phyloP scores from a whole-genome alignment of 2,888 invertebrate genomes.

The Drosophila dives region DNA sequence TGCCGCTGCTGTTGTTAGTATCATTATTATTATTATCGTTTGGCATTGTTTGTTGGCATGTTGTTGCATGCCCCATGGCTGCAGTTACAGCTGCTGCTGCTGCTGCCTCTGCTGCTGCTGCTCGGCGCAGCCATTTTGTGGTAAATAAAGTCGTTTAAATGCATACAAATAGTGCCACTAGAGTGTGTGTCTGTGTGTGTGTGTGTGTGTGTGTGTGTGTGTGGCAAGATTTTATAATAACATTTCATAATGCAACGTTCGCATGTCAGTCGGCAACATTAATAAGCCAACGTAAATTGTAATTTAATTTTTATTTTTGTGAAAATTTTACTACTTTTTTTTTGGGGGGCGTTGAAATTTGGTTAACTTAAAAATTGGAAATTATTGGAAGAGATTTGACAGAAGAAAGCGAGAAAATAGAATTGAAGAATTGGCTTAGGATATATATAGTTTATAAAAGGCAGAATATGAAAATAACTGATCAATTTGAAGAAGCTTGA shows the following conservation, averaged over 20 bases:
- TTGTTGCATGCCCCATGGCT: constrained; percentile 47
- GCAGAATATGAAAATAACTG: background rate
- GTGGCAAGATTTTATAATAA: constrained; percentile 75
- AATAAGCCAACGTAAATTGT: constrained; percentile 39
- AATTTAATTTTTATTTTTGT: constrained; percentile 30
- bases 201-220: constrained; percentile 27
- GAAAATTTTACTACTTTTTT: constrained; percentile 1
- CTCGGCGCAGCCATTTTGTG: constrained; percentile 73
- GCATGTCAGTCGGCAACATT: constrained; percentile 71
- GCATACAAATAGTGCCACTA: constrained; percentile 69
- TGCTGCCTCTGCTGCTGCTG: constrained; percentile 21
- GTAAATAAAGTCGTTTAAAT: constrained; percentile 82
- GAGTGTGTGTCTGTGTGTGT: constrained; percentile 4
- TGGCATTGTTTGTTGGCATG: constrained; percentile 73
- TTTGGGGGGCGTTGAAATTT: constrained; percentile 4
- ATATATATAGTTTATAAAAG: background rate
- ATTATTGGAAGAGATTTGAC: background rate
- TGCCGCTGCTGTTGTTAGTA: constrained; percentile 38
- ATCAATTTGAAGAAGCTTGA: background rate
- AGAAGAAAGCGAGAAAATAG: background rate
- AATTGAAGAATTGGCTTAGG: background rate
- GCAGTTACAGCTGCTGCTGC: constrained; percentile 32
- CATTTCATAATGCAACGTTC: constrained; percentile 78
- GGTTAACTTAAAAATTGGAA: constrained; percentile 1
- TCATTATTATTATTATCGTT: constrained; percentile 75